Conservation (phyloP, 2,797 vertebrate genomes). For the Malacoctenus gilli region DNA sequence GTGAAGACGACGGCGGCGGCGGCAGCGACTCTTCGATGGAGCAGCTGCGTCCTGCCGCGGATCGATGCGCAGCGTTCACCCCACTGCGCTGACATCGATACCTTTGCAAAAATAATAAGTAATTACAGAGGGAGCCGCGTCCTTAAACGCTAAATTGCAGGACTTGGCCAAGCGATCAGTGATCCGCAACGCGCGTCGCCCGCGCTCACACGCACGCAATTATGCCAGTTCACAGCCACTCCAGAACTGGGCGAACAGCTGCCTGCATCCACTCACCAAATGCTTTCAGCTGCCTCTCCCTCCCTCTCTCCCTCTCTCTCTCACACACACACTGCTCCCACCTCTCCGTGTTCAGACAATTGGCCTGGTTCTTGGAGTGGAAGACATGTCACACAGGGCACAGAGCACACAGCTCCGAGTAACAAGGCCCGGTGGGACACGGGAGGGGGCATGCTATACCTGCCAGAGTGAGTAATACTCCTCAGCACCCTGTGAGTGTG, state of each 20-base stretch:
- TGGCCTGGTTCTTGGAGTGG: conserved; percentile 65
- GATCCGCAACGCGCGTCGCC: conserved; percentile 45
- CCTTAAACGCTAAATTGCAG: conserved; percentile 32
- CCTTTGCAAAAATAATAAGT: conserved; percentile 27
- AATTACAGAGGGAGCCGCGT: conserved; percentile 35
- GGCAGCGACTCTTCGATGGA: too few species aligned
- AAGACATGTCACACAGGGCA: conserved; percentile 66
- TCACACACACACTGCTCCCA: conserved; percentile 7
- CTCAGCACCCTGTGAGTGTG: conserved; percentile 31
- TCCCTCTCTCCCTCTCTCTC: background rate
- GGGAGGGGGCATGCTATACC: conserved; percentile 44
- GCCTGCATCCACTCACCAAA: conserved; percentile 49
- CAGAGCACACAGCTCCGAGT: conserved; percentile 44
- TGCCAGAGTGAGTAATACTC: conserved; percentile 69
- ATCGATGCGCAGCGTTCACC: conserved; percentile 16
- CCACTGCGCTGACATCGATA: background rate
- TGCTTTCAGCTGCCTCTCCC: conserved; percentile 7
- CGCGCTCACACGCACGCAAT: conserved; percentile 34
- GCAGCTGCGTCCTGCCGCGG: background rate
- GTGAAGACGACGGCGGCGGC: background rate
- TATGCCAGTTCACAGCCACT: conserved; percentile 52
- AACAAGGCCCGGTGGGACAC: conserved; percentile 72
- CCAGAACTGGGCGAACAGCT: conserved; percentile 64
- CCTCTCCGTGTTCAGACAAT: conserved; percentile 55
- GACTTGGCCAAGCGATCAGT: conserved; percentile 24